Evolutionary conservation across 1,140 invertebrate species (phyloP).

Genomic region (Eumaeus atala): DNA sequence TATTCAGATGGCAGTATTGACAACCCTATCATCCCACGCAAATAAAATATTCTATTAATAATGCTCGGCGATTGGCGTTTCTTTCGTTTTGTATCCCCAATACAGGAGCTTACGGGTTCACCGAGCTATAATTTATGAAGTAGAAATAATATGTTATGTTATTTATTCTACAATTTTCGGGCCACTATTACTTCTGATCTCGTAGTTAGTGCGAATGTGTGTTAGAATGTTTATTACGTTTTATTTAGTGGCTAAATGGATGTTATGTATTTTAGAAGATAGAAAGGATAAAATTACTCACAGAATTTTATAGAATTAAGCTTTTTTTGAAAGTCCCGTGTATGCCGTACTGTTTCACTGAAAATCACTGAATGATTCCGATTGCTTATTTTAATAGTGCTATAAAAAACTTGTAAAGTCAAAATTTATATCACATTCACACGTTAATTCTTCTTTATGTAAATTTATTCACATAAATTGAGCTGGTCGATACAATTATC

Average conservation of each 20-base stretch:
- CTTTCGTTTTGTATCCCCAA: conserved; percentile 23
- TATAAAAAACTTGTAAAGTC: too few relatives aligned
- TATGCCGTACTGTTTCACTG: too few relatives aligned
- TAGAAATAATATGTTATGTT: conserved; percentile 43
- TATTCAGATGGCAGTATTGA: not conserved
- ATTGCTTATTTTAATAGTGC: too few relatives aligned
- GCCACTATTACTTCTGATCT: conserved; percentile 27
- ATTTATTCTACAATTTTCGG: conserved; percentile 34
- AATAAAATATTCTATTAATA: conserved; percentile 37
- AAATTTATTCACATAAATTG: not conserved
- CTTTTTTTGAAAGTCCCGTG: too few relatives aligned
- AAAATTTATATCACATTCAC: too few relatives aligned
- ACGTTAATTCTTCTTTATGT: too few relatives aligned
- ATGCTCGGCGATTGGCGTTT: conserved; percentile 31
- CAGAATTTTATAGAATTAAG: too few relatives aligned
- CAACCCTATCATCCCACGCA: conserved; percentile 25
- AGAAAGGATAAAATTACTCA: too few relatives aligned
- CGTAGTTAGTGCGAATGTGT: not conserved
- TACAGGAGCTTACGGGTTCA: conserved; percentile 25
- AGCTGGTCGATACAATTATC: not conserved
- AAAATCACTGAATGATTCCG: too few relatives aligned
- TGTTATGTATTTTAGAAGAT: too few relatives aligned
- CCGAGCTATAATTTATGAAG: conserved; percentile 35
- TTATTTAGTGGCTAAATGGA: too few relatives aligned
- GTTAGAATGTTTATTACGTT: conserved; percentile 15